Evolutionary conservation across 2,113 vertebrate species (phyloP).

Genomic region (Fregata magnificens): DNA sequence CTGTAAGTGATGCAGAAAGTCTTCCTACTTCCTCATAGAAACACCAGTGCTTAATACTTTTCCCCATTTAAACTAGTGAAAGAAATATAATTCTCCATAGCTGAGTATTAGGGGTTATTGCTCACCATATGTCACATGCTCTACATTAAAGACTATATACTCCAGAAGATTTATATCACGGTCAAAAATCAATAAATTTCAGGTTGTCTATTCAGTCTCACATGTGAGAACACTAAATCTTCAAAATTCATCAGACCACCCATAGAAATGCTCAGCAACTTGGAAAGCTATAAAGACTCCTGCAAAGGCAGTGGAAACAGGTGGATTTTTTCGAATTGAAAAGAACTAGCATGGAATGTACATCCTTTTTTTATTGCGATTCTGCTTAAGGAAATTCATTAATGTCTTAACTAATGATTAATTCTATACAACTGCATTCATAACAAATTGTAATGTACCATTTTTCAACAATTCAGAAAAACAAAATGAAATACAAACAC

Average conservation of each 20-base stretch:
- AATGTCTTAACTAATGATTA: background rate
- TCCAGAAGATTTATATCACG: no score
- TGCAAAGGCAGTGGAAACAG: background rate
- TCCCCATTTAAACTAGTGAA: background rate
- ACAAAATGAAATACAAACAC: background rate
- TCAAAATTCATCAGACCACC: background rate
- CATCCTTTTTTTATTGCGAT: no score
- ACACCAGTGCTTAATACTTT: background rate
- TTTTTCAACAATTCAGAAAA: background rate
- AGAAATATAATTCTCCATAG: accelerated
- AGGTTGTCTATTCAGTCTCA: background rate
- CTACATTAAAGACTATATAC: accelerated
- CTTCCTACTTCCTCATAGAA: background rate
- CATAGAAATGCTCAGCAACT: no score
- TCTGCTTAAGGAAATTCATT: background rate
- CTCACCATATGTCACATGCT: accelerated
- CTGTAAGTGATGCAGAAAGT: background rate
- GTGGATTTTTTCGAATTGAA: background rate
- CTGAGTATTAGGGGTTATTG: background rate
- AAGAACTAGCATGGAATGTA: background rate
- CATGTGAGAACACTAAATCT: background rate
- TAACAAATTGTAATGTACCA: background rate
- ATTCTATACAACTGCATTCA: background rate
- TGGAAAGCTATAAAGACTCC: background rate
- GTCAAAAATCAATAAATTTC: background rate